phyloP scores from a whole-genome alignment of 2,113 vertebrate genomes.

The Nestor notabilis region DNA sequence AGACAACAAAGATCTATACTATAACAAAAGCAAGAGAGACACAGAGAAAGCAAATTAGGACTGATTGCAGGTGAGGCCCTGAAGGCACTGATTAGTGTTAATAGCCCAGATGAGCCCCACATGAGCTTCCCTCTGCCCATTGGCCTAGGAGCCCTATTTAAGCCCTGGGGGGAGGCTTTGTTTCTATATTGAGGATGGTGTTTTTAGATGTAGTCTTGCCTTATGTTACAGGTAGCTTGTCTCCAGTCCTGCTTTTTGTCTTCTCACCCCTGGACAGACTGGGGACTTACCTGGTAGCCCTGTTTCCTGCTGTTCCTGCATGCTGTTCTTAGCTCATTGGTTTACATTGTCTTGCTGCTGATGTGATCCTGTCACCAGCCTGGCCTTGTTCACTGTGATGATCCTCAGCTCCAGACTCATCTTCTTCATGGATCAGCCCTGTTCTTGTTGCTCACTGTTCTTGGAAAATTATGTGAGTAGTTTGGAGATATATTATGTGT shows the following conservation, averaged over 20 bases:
- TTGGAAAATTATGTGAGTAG: neutral
- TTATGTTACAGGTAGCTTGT: accelerated
- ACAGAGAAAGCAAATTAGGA: neutral
- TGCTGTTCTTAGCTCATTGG: accelerated
- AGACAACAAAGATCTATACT: neutral
- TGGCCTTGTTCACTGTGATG: neutral
- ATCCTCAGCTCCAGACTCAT: neutral
- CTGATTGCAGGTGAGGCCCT: accelerated
- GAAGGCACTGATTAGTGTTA: accelerated
- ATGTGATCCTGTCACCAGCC: neutral
- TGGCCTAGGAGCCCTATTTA: neutral
- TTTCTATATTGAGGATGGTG: accelerated
- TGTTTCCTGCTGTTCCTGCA: neutral
- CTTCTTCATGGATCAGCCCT: neutral
- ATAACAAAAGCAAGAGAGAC: neutral
- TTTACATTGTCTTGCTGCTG: neutral
- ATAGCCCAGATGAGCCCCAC: neutral
- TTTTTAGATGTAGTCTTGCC: accelerated
- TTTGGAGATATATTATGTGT: neutral
- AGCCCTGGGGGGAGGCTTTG: accelerated
- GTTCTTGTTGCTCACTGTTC: neutral
- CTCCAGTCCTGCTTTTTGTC: accelerated
- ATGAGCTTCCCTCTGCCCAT: neutral
- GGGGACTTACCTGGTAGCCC: accelerated
- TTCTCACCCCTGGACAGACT: accelerated